Conservation (phyloP, 2,888 invertebrate genomes). For the Caenorhabditis sulstoni region DNA sequence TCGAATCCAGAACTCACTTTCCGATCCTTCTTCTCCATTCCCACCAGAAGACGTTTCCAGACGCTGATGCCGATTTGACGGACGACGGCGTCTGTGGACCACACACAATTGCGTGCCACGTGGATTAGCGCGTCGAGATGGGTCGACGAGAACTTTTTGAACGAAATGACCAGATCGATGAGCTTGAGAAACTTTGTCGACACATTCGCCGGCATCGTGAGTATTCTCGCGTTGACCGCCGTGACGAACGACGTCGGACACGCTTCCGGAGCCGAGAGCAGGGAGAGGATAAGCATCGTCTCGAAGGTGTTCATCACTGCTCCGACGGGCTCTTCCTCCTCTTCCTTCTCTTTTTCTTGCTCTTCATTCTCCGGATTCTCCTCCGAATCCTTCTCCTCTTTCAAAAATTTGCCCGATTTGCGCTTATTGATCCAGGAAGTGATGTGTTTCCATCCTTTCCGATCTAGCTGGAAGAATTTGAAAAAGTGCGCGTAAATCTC, state of each 20-base stretch:
- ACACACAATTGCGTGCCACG: constrained; percentile 39
- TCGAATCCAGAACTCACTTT: constrained; percentile 8
- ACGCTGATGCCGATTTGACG: constrained; percentile 32
- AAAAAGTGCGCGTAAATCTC: constrained; percentile 51
- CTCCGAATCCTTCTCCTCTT: not conserved
- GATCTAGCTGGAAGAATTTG: constrained; percentile 56
- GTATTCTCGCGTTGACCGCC: constrained; percentile 38
- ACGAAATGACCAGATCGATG: constrained; percentile 22
- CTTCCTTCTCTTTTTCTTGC: not conserved
- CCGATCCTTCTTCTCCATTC: constrained; percentile 47
- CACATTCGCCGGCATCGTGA: constrained; percentile 15
- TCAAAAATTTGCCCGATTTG: not conserved
- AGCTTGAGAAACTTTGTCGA: constrained; percentile 42
- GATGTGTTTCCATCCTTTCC: constrained; percentile 55
- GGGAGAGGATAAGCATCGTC: constrained; percentile 35
- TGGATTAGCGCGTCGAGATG: constrained; percentile 41
- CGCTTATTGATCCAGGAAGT: constrained; percentile 19
- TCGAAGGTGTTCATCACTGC: constrained; percentile 34
- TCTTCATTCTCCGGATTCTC: not conserved
- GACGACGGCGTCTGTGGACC: constrained; percentile 31
- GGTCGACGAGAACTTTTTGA: constrained; percentile 29
- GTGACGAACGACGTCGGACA: constrained; percentile 22
- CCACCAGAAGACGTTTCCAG: constrained; percentile 41
- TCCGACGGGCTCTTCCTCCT: constrained; percentile 10
- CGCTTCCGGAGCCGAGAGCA: constrained; percentile 31